A percentile compares a stretch with the other conserved stretches of the same genome.
phyloP scores from a whole-genome alignment of 2,888 invertebrate genomes.

The Hofmannophila pseudospretella region DNA sequence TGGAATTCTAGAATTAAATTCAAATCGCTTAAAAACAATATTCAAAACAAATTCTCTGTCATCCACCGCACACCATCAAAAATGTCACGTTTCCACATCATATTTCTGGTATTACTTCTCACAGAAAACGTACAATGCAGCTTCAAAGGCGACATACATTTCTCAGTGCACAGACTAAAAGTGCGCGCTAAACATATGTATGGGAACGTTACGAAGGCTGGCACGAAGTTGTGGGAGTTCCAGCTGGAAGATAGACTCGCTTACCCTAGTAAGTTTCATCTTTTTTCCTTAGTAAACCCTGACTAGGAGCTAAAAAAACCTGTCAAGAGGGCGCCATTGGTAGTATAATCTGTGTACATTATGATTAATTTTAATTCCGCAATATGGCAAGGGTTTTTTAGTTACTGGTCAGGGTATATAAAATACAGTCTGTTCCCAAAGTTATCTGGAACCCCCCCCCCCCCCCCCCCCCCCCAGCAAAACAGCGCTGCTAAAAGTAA shows the following conservation, averaged over 20 bases:
- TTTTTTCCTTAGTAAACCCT: no score
- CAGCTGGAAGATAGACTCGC: slow-evolving; percentile 8
- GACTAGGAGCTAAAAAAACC: no score
- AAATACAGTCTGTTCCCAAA: no score
- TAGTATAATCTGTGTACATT: no score
- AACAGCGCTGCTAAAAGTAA: no score
- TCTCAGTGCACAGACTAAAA: background rate
- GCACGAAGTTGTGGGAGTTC: slow-evolving; percentile 6
- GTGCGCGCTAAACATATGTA: slow-evolving; percentile 1
- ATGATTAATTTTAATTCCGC: no score
- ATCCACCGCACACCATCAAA: slow-evolving; percentile 5
- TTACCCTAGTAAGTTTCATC: slow-evolving; percentile 18
- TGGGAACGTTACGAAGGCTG: background rate
- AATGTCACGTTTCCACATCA: background rate
- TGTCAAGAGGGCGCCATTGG: no score
- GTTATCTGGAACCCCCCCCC: no score
- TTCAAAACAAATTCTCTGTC: no score
- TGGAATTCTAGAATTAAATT: background rate
- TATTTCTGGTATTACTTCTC: slow-evolving; percentile 1
- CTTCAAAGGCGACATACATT: background rate
- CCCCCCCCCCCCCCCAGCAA: no score
- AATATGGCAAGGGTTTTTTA: no score
- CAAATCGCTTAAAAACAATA: background rate
- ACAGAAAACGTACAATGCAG: background rate
- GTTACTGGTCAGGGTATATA: no score